These are phyloP conservation scores for Lithophane semibrunnea DNA, from an alignment of 2,888 invertebrate species.

Conservation along the genomic window DNA sequence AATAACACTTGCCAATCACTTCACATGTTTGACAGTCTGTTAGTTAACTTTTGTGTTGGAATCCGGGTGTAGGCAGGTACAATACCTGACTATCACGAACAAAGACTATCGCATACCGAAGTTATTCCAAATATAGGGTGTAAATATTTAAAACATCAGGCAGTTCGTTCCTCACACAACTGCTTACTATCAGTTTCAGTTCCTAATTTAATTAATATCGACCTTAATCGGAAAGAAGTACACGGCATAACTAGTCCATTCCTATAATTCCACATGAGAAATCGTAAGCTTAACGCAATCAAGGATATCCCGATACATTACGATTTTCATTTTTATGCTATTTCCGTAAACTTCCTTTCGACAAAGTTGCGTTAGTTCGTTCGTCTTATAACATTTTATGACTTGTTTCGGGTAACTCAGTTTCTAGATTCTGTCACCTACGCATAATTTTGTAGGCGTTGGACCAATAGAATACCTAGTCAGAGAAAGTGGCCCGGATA, in stretches of 20 bases:
- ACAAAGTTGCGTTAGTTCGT: conserved; percentile 27
- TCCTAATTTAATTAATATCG: neutral
- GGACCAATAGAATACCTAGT: neutral
- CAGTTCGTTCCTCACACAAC: too few relatives aligned
- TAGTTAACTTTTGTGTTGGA: too few relatives aligned
- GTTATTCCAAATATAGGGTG: too few relatives aligned
- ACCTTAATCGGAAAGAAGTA: neutral
- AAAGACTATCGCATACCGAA: too few relatives aligned
- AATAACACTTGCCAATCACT: too few relatives aligned
- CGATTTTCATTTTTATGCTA: conserved; percentile 19
- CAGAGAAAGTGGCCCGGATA: conserved; percentile 24
- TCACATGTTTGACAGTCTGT: too few relatives aligned
- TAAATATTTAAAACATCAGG: too few relatives aligned
- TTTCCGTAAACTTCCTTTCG: conserved; percentile 46
- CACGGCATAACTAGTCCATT: conserved; percentile 24
- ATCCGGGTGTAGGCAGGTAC: too few relatives aligned
- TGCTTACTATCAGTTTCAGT: neutral
- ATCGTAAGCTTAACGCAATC: conserved; percentile 38
- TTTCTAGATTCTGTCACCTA: conserved; percentile 10
- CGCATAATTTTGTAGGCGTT: neutral
- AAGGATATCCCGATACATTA: conserved; percentile 55
- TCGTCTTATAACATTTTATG: conserved; percentile 25
- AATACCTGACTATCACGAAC: too few relatives aligned
- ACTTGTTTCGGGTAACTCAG: neutral
- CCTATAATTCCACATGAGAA: conserved; percentile 25